Evolutionary conservation across 2,113 vertebrate genomes (phyloP).

Genomic region (Colius striatus): DNA sequence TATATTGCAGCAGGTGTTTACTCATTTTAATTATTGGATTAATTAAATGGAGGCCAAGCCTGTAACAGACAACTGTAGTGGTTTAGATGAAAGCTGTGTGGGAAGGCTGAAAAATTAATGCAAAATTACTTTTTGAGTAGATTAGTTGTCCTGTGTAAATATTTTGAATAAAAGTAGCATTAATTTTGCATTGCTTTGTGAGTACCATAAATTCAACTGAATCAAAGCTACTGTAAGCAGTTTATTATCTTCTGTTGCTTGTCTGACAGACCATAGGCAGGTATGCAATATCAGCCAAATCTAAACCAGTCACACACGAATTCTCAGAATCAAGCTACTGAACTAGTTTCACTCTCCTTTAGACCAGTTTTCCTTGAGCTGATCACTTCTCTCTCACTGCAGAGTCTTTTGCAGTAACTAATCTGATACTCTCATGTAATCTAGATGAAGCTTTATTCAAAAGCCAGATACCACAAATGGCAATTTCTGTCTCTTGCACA

Average conservation of each 20-base stretch:
- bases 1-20: neutral
- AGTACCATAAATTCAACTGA: neutral
- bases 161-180: neutral
- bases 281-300: neutral
- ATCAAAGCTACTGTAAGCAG: neutral
- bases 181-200: constrained; percentile 4
- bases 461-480: neutral
- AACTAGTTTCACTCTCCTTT: neutral
- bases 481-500: neutral
- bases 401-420: neutral
- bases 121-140: neutral
- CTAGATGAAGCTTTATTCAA: neutral
- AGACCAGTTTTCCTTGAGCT: neutral
- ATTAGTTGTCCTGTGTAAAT: neutral
- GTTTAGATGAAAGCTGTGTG: neutral
- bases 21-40: constrained; percentile 20
- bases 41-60: constrained; percentile 11
- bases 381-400: neutral
- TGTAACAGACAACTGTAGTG: neutral
- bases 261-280: neutral
- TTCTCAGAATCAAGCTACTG: neutral
- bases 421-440: neutral
- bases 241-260: neutral
- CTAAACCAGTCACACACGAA: neutral
- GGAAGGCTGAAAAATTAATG: neutral